Evolutionary conservation across 2,888 invertebrate genomes (phyloP).

Genomic region (Folsomia candida): DNA sequence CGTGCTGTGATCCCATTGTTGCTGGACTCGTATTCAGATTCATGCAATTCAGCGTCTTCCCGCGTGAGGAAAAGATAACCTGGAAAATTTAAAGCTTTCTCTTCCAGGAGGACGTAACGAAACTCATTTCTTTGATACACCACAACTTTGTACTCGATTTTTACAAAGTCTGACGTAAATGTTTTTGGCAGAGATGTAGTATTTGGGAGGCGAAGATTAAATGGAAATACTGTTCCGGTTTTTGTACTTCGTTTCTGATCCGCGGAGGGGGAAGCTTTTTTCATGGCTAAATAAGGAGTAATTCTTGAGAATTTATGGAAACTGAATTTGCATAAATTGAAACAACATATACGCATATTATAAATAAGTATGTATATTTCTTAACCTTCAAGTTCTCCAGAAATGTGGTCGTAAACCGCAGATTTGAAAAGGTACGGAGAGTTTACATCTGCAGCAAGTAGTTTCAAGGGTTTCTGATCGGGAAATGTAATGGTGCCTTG

Average conservation of each 20-base stretch:
- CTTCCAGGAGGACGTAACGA: not conserved
- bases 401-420: not conserved
- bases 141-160: not conserved
- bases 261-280: not conserved
- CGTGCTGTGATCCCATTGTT: not conserved
- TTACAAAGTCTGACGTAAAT: not conserved
- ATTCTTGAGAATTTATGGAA: too few species aligned
- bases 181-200: not conserved
- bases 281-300: too few species aligned
- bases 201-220: not conserved
- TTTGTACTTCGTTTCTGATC: not conserved
- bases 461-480: not conserved
- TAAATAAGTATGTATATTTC: too few species aligned
- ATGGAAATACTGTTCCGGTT: not conserved
- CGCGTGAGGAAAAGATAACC: not conserved
- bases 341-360: too few species aligned
- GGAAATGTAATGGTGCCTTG: not conserved
- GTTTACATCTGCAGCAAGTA: not conserved
- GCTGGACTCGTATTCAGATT: not conserved
- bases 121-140: not conserved
- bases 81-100: not conserved
- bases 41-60: not conserved
- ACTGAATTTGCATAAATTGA: not conserved
- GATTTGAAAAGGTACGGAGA: not conserved
- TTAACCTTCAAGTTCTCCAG: not conserved